Conservation (phyloP, 2,888 invertebrate species). For the Agrochola lychnidis region DNA sequence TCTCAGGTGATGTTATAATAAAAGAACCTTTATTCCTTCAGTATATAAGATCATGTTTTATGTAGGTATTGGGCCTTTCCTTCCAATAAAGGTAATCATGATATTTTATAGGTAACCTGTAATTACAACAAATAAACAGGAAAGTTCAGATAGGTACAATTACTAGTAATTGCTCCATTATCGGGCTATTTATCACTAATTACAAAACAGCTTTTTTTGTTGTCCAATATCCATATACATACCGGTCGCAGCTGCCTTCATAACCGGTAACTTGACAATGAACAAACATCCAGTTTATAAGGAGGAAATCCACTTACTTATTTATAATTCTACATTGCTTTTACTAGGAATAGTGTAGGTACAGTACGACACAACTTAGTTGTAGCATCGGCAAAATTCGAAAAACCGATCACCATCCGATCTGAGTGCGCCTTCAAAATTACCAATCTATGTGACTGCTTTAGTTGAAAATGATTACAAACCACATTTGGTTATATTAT, state of each 20-base stretch:
- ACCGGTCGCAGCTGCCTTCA: background rate
- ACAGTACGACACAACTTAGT: no score
- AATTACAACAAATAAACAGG: background rate
- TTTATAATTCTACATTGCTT: background rate
- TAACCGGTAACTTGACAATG: slow-evolving; percentile 10
- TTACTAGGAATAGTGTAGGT: background rate
- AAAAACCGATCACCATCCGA: no score
- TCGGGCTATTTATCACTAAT: background rate
- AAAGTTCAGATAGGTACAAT: background rate
- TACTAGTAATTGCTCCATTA: background rate
- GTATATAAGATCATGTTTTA: slow-evolving; percentile 3
- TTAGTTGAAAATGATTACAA: no score
- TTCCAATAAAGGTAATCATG: background rate
- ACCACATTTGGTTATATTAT: no score
- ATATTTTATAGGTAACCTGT: background rate
- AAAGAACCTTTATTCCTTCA: slow-evolving; percentile 3
- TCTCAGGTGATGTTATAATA: background rate
- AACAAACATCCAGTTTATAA: background rate
- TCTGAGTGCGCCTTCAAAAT: no score
- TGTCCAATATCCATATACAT: background rate
- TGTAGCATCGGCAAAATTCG: no score
- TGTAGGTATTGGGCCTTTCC: slow-evolving; percentile 4
- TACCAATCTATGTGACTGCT: no score
- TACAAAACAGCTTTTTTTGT: slow-evolving; percentile 3
- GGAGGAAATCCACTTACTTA: background rate